Evolutionary conservation across 2,888 invertebrate genomes (phyloP).

Genomic region (Lissonota sp.): DNA sequence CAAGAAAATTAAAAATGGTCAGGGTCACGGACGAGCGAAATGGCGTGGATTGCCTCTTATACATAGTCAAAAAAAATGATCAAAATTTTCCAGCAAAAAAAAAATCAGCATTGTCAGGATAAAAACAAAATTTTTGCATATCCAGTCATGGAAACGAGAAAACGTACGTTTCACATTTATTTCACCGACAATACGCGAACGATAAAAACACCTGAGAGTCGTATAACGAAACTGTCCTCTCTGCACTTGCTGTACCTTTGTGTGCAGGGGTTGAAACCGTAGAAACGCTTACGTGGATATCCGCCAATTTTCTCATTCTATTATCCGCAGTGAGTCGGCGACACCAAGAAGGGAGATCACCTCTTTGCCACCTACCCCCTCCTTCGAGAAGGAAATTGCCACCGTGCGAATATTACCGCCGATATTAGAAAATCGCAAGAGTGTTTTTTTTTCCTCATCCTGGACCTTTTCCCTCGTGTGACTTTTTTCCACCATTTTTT

Average conservation of each 20-base stretch:
- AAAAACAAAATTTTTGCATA: too few species aligned
- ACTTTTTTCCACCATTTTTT: slow-evolving; percentile 1
- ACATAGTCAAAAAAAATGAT: too few species aligned
- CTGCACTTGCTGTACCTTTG: not conserved
- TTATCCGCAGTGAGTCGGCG: slow-evolving; percentile 32
- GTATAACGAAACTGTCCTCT: too few species aligned
- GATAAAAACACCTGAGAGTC: too few species aligned
- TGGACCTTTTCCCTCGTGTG: not conserved
- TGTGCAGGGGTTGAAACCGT: slow-evolving; percentile 15
- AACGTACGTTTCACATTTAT: too few species aligned
- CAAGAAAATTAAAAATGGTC: too few species aligned
- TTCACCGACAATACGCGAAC: too few species aligned
- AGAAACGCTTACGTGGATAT: slow-evolving; percentile 43
- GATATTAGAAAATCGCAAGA: slow-evolving; percentile 23
- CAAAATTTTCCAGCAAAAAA: too few species aligned
- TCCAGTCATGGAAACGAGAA: too few species aligned
- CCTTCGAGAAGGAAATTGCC: slow-evolving; percentile 19
- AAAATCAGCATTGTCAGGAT: too few species aligned
- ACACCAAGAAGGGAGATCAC: slow-evolving; percentile 15
- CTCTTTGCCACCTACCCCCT: not conserved
- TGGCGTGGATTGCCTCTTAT: too few species aligned
- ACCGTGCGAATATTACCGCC: slow-evolving; percentile 15
- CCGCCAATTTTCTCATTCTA: slow-evolving; percentile 46
- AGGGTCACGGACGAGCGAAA: too few species aligned
- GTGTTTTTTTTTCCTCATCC: slow-evolving; percentile 41